Evolutionary conservation across 2,797 vertebrate species (phyloP).

Genomic region (Hemibagrus guttatus): DNA sequence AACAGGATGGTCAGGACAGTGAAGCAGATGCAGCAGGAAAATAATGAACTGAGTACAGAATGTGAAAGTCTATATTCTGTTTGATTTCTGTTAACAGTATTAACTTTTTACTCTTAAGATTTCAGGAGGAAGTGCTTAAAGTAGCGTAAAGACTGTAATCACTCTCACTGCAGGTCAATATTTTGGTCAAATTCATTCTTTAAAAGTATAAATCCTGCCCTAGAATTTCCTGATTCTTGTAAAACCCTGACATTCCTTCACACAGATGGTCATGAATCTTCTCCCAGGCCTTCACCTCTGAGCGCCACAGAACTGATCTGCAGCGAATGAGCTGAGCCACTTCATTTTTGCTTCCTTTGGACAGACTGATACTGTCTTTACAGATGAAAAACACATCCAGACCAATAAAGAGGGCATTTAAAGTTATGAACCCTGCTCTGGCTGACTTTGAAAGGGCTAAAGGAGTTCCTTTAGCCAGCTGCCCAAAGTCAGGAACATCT

Average conservation of each 20-base stretch:
- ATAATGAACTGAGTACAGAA: no score
- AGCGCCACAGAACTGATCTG: slow-evolving; percentile 50
- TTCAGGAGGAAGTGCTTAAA: no score
- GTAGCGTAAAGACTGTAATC: no score
- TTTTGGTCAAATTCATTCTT: neutral
- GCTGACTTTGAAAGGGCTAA: slow-evolving; percentile 57
- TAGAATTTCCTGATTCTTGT: slow-evolving; percentile 53
- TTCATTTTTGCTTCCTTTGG: slow-evolving; percentile 66
- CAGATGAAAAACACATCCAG: slow-evolving; percentile 70
- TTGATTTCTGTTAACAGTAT: no score
- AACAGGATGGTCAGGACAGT: no score
- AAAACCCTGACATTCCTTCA: slow-evolving; percentile 51
- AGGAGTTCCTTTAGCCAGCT: slow-evolving; percentile 62
- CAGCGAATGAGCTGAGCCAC: slow-evolving; percentile 66
- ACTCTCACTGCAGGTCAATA: no score
- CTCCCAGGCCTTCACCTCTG: no score
- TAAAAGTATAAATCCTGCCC: slow-evolving; percentile 55
- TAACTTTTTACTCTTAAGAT: no score
- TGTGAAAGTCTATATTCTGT: no score
- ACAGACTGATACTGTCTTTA: slow-evolving; percentile 68
- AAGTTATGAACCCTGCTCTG: slow-evolving; percentile 61
- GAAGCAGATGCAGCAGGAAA: no score
- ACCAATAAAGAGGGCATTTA: slow-evolving; percentile 70
- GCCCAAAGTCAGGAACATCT: slow-evolving; percentile 69
- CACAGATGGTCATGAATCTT: slow-evolving; percentile 59